These are phyloP conservation scores for Saccostrea glomerata DNA, from an alignment of 1,140 invertebrate genomes.

Conservation along the genomic window DNA sequence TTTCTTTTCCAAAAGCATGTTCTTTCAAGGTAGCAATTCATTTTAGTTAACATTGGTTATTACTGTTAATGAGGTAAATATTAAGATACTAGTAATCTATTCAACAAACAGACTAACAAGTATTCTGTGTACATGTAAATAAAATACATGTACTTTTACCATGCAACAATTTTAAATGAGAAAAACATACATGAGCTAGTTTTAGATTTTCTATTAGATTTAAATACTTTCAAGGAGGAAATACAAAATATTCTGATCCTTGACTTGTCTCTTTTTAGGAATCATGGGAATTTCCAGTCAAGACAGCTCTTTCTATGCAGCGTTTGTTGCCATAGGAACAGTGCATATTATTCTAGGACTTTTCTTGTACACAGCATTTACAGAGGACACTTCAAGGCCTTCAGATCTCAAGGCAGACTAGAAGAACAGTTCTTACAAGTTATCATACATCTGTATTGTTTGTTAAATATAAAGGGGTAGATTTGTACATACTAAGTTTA, in stretches of 20 bases:
- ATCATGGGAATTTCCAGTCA: conserved; percentile 82
- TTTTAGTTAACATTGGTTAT: no score
- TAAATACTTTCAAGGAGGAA: no score
- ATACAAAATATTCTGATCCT: neutral
- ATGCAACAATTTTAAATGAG: no score
- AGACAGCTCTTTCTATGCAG: conserved; percentile 85
- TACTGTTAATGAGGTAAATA: no score
- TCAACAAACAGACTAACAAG: no score
- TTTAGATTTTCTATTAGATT: no score
- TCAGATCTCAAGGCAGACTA: conserved; percentile 65
- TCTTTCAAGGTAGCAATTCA: conserved; percentile 76
- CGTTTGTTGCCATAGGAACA: conserved; percentile 86
- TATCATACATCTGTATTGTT: neutral
- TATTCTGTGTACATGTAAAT: no score
- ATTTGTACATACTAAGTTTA: neutral
- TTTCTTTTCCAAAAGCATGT: conserved; percentile 69
- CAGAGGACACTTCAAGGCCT: conserved; percentile 80
- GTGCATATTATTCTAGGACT: conserved; percentile 88
- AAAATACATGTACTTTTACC: no score
- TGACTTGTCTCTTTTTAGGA: conserved; percentile 69
- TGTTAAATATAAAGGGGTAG: neutral
- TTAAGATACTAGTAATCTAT: no score
- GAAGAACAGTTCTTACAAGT: neutral
- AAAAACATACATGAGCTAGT: no score
- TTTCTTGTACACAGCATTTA: conserved; percentile 89